Evolutionary conservation across 2,113 vertebrate genomes (phyloP).

Genomic region (Cephalophus harveyi): DNA sequence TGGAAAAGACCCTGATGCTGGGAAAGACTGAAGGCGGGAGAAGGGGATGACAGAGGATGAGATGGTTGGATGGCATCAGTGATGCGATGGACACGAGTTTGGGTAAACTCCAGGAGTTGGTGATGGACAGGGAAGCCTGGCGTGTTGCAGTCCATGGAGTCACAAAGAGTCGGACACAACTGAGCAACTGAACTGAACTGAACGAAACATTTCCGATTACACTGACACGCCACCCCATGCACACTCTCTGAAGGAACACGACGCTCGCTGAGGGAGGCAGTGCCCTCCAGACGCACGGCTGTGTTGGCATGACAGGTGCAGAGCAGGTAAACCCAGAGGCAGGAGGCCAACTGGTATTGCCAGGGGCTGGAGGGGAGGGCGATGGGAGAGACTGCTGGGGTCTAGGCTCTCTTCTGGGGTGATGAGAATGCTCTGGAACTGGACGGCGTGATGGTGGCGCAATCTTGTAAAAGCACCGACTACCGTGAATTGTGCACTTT

Average conservation of each 20-base stretch:
- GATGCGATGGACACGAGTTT: rapidly evolving
- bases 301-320: rapidly evolving
- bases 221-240: rapidly evolving
- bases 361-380: rapidly evolving
- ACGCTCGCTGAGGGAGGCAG: not conserved
- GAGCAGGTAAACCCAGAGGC: not conserved
- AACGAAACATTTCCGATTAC: not conserved
- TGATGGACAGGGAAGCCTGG: not conserved
- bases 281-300: rapidly evolving
- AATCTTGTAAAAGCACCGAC: rapidly evolving
- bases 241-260: not conserved
- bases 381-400: not conserved
- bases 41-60: not conserved
- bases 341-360: not conserved
- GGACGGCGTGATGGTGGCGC: rapidly evolving
- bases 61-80: not conserved
- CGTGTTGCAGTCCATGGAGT: not conserved
- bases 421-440: not conserved
- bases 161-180: not conserved
- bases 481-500: rapidly evolving
- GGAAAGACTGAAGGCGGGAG: not conserved
- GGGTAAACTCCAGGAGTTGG: not conserved
- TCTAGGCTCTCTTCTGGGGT: not conserved
- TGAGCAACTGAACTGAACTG: not conserved
- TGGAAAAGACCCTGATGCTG: not conserved